phyloP scores from a whole-genome alignment of 2,113 vertebrate species.

The Sphaerodactylus townsendi region DNA sequence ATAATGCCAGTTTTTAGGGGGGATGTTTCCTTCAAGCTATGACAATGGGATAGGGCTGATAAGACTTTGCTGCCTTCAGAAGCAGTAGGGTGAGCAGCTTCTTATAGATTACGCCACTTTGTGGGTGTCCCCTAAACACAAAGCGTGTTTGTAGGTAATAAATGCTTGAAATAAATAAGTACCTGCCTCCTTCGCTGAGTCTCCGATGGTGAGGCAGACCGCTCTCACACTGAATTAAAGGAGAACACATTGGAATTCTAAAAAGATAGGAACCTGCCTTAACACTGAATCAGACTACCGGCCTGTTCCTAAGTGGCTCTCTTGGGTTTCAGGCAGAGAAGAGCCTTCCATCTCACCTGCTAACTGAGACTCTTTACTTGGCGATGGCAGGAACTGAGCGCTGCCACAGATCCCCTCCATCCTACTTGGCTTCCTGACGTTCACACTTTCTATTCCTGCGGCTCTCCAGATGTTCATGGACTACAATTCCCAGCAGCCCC shows the following conservation, averaged over 20 bases:
- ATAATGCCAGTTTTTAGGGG: not conserved
- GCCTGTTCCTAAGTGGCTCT: too few relatives aligned
- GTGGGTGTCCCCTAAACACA: too few relatives aligned
- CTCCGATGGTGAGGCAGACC: slow-evolving; percentile 28
- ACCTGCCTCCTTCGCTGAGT: not conserved
- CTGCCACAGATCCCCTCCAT: not conserved
- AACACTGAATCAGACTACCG: too few relatives aligned
- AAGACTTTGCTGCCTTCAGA: not conserved
- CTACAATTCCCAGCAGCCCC: too few relatives aligned
- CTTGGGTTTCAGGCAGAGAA: too few relatives aligned
- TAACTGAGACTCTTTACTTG: too few relatives aligned
- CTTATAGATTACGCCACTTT: too few relatives aligned
- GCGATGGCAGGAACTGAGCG: too few relatives aligned
- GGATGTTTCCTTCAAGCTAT: not conserved
- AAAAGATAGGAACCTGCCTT: too few relatives aligned
- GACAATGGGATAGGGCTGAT: not conserved
- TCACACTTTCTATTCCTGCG: not conserved
- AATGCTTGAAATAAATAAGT: not conserved
- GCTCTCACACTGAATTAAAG: slow-evolving; percentile 31
- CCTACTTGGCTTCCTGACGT: not conserved
- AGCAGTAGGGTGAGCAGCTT: not conserved
- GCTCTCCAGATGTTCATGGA: too few relatives aligned
- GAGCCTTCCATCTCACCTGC: too few relatives aligned
- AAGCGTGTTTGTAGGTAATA: too few relatives aligned
- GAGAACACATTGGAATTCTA: slow-evolving; percentile 36